These are phyloP conservation scores for Phyllopteryx taeniolatus DNA, from an alignment of 2,113 vertebrate species.

Conservation along the genomic window DNA sequence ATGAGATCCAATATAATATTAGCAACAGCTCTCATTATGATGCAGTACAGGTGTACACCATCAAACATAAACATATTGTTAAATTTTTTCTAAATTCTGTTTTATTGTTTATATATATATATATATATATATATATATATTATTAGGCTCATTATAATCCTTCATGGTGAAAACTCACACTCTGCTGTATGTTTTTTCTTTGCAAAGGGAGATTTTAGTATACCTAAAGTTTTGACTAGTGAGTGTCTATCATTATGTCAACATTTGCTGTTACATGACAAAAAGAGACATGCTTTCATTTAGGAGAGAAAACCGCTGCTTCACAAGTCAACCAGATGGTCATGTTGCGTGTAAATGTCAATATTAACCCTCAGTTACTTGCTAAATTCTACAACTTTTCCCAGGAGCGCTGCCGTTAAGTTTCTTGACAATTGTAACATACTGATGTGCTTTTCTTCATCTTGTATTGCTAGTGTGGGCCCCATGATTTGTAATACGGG, in stretches of 20 bases:
- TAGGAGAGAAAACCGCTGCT: conserved; percentile 30
- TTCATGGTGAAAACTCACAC: not conserved
- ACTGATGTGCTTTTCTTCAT: conserved; percentile 1
- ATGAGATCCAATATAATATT: too few relatives aligned
- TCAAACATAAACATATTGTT: too few relatives aligned
- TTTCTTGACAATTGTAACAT: conserved; percentile 9
- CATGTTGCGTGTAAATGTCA: conserved; percentile 48
- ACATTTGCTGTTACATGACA: not conserved
- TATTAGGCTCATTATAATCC: too few relatives aligned
- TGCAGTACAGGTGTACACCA: too few relatives aligned
- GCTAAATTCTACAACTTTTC: conserved; percentile 61
- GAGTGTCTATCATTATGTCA: not conserved
- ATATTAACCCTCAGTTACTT: conserved; percentile 54
- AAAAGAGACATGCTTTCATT: not conserved
- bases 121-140: too few relatives aligned
- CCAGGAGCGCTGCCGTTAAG: conserved; percentile 21
- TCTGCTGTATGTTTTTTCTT: too few relatives aligned
- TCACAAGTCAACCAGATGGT: conserved; percentile 12
- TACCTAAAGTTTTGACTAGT: not conserved
- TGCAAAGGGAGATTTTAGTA: too few relatives aligned
- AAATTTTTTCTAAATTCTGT: too few relatives aligned
- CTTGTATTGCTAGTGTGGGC: not conserved
- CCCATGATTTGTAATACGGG: not conserved
- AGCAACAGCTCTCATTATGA: too few relatives aligned
- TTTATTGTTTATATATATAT: too few relatives aligned